Evolutionary conservation across 2,888 invertebrate genomes (phyloP).

Genomic region (Hemistola chrysoprasaria): DNA sequence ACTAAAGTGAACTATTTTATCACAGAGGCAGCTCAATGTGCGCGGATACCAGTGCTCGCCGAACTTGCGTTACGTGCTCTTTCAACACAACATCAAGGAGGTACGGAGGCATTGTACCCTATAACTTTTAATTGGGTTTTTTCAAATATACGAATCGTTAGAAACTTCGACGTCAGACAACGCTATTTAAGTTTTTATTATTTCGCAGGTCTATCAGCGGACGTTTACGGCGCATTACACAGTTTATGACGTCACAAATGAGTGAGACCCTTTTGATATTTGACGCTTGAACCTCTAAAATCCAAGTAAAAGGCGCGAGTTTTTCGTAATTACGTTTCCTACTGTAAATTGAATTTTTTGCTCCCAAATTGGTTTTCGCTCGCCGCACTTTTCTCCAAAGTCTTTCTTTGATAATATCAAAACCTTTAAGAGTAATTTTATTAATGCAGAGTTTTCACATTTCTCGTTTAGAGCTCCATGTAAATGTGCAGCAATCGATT

Average conservation of each 20-base stretch:
- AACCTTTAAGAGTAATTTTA: slow-evolving; percentile 13
- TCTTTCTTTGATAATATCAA: slow-evolving; percentile 32
- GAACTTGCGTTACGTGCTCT: slow-evolving; percentile 93
- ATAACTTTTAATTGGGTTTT: slow-evolving; percentile 49
- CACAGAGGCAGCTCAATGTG: slow-evolving; percentile 92
- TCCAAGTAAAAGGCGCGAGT: slow-evolving; percentile 39
- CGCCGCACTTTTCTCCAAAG: slow-evolving; percentile 39
- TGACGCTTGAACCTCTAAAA: slow-evolving; percentile 42
- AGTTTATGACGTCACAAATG: slow-evolving; percentile 95
- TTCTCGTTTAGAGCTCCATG: slow-evolving; percentile 3
- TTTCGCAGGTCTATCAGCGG: slow-evolving; percentile 90
- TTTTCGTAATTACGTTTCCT: slow-evolving; percentile 47
- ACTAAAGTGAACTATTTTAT: slow-evolving; percentile 42
- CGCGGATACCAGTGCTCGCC: slow-evolving; percentile 93
- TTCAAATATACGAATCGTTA: slow-evolving; percentile 37
- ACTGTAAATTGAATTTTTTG: slow-evolving; percentile 49
- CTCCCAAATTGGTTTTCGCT: slow-evolving; percentile 48
- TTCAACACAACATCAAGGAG: slow-evolving; percentile 94
- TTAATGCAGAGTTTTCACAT: slow-evolving; percentile 7
- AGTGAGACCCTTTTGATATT: slow-evolving; percentile 84
- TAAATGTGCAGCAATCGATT: slow-evolving; percentile 6
- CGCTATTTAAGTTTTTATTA: slow-evolving; percentile 42
- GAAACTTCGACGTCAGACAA: slow-evolving; percentile 29
- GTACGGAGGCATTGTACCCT: slow-evolving; percentile 66
- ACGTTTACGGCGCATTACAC: slow-evolving; percentile 95